These are phyloP conservation scores for Araneus ventricosus DNA, from an alignment of 1,140 invertebrate genomes.

Conservation along the genomic window DNA sequence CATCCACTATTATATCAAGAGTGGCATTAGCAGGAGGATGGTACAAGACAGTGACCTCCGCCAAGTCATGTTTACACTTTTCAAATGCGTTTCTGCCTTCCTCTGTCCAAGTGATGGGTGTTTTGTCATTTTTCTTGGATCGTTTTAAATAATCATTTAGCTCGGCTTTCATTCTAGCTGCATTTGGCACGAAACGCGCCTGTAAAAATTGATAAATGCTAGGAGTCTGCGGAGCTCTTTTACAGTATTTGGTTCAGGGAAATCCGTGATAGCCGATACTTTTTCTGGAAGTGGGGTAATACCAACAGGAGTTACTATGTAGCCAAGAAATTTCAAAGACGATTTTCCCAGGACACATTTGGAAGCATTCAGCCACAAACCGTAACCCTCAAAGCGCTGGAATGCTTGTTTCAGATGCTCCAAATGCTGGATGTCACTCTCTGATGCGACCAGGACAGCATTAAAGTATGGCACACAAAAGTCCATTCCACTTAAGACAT, in stretches of 20 bases:
- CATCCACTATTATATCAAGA: constrained; percentile 70
- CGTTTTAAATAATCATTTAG: constrained; percentile 79
- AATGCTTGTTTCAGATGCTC: background rate
- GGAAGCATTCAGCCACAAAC: background rate
- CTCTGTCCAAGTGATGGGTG: constrained; percentile 77
- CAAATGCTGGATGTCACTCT: background rate
- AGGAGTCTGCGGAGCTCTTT: constrained; percentile 79
- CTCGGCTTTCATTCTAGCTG: constrained; percentile 75
- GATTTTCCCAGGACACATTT: background rate
- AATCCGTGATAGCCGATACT: constrained; percentile 78
- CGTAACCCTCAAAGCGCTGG: background rate
- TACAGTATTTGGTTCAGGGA: constrained; percentile 77
- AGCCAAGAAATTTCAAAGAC: background rate
- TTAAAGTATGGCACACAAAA: background rate
- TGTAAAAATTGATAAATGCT: constrained; percentile 77
- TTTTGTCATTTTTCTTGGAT: constrained; percentile 79
- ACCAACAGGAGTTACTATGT: constrained; percentile 55
- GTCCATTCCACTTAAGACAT: background rate
- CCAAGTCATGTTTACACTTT: constrained; percentile 77
- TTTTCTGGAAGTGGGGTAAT: constrained; percentile 24
- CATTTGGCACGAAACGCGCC: constrained; percentile 55
- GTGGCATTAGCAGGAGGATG: constrained; percentile 60
- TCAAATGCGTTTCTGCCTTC: constrained; percentile 79
- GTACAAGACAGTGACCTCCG: constrained; percentile 38
- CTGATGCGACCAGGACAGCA: background rate